Percentiles rank a stretch among this genome's conserved stretches.
Conservation (phyloP, 2,113 vertebrate genomes). For the Phaethon lepturus region DNA sequence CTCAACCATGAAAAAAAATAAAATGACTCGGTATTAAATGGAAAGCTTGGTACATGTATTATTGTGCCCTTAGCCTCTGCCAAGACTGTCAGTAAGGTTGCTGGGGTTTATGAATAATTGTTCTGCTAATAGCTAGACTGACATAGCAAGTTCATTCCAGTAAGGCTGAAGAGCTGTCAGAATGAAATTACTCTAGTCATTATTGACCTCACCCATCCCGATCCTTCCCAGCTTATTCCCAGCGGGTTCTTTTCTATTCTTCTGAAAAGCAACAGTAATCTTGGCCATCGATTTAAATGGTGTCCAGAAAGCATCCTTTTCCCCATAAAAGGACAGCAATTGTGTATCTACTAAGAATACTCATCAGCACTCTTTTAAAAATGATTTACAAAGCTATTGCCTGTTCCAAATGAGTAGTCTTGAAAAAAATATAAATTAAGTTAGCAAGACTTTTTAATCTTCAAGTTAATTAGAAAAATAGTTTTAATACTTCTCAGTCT, state of each 20-base stretch:
- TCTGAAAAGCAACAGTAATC: constrained; percentile 28
- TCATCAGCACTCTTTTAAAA: constrained; percentile 37
- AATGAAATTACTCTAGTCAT: constrained; percentile 44
- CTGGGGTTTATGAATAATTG: background rate
- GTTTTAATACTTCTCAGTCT: constrained; percentile 40
- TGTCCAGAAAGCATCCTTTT: constrained; percentile 9
- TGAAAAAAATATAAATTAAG: background rate
- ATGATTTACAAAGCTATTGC: constrained; percentile 42
- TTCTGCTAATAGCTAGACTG: constrained; percentile 38
- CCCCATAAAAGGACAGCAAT: background rate
- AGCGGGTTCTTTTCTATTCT: constrained; percentile 31
- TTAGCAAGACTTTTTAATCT: constrained; percentile 18
- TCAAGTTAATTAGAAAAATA: constrained; percentile 47
- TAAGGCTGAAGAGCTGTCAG: constrained; percentile 50
- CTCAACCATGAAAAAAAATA: background rate
- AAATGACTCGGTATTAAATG: background rate
- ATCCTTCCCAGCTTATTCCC: constrained; percentile 48
- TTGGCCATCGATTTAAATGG: constrained; percentile 17
- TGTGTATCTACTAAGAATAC: constrained; percentile 5
- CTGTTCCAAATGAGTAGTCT: constrained; percentile 33
- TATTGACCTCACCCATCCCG: constrained; percentile 56
- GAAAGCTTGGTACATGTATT: background rate
- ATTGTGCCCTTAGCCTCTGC: background rate
- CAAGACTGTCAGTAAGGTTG: constrained; percentile 32
- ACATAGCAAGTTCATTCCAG: constrained; percentile 59